Evolutionary conservation across 1,140 invertebrate species (phyloP).

Genomic region (Ptiloglossa arizonensis): DNA sequence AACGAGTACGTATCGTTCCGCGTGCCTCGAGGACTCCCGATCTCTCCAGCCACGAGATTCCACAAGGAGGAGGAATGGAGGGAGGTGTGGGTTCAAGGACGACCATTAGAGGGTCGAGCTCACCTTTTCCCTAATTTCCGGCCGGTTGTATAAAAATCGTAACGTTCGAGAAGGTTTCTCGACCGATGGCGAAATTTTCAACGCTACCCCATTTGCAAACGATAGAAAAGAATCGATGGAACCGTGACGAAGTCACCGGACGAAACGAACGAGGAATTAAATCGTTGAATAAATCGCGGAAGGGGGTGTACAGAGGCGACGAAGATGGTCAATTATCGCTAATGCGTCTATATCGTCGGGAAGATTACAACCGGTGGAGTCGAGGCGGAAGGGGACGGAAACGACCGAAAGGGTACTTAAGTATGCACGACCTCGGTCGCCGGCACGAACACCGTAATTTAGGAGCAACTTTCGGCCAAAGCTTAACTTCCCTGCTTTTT

Average conservation of each 20-base stretch:
- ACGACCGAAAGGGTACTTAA: conserved; percentile 5
- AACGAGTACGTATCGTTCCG: conserved; percentile 14
- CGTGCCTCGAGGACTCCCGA: background rate
- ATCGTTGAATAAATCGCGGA: no score
- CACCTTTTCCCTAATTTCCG: conserved; percentile 8
- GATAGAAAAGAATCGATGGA: no score
- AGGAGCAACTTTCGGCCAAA: conserved; percentile 11
- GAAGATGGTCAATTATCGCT: conserved; percentile 13
- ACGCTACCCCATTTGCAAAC: no score
- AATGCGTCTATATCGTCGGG: conserved; percentile 1
- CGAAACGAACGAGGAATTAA: background rate
- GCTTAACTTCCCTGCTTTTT: conserved; percentile 17
- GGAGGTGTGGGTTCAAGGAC: conserved; percentile 15
- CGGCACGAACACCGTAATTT: conserved; percentile 43
- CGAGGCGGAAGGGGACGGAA: background rate
- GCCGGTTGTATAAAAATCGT: conserved; percentile 10
- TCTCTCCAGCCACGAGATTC: background rate
- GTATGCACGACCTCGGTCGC: conserved; percentile 21
- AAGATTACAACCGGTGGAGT: background rate
- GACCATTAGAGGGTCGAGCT: background rate
- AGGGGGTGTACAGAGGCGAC: background rate
- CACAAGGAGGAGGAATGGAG: background rate
- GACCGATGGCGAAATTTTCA: no score
- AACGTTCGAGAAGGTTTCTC: no score
- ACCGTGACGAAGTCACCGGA: background rate